phyloP scores from a whole-genome alignment of 2,888 invertebrate genomes.

The Doris montereyensis region DNA sequence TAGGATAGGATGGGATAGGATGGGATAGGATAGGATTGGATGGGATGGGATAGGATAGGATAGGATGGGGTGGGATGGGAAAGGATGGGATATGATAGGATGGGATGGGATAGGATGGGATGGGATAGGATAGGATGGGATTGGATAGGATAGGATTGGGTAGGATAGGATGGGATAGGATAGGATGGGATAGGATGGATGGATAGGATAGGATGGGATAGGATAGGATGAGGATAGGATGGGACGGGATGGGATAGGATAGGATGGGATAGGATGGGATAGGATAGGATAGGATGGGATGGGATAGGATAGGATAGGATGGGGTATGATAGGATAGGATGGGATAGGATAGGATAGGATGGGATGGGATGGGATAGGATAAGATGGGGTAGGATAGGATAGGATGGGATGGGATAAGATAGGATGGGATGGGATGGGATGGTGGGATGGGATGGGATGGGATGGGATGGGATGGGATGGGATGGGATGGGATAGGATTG shows the following conservation, averaged over 20 bases:
- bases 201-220: constrained; percentile 24
- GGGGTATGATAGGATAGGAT: constrained; percentile 13
- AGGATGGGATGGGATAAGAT: constrained; percentile 11
- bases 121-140: neutral
- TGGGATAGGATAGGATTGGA: neutral
- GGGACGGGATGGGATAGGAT: constrained; percentile 1
- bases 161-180: constrained; percentile 13
- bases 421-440: constrained; percentile 11
- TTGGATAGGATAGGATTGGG: neutral
- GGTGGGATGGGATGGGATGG: too few species aligned
- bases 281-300: constrained; percentile 31
- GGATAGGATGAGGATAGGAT: neutral
- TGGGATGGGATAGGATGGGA: neutral
- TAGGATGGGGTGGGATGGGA: neutral
- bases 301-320: constrained; percentile 8
- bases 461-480: constrained; percentile 8
- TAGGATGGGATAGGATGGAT: constrained; percentile 23
- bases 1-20: neutral
- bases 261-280: constrained; percentile 30
- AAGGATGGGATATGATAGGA: too few species aligned
- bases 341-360: constrained; percentile 2
- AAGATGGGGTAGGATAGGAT: constrained; percentile 7
- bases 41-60: too few species aligned
- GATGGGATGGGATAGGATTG: too few species aligned
- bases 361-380: neutral